Conservation (phyloP, 2,113 vertebrate genomes). For the Cyprinodon variegatus region DNA sequence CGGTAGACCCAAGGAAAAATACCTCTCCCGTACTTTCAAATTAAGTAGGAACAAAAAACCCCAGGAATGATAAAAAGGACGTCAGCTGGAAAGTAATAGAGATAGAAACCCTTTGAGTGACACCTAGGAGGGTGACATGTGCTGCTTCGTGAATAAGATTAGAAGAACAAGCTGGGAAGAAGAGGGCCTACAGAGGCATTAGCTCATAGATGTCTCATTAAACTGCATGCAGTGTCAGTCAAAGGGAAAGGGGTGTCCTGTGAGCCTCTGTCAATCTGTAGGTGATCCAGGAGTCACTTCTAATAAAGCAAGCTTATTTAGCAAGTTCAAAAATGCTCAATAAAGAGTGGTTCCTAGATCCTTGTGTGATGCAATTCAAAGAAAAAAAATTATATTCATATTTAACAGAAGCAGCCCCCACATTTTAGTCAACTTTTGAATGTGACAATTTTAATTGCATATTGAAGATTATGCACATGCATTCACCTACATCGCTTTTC, state of each 20-base stretch:
- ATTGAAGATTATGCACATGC: slow-evolving; percentile 29
- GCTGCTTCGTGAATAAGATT: slow-evolving; percentile 70
- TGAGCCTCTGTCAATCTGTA: slow-evolving; percentile 50
- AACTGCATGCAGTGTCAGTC: slow-evolving; percentile 61
- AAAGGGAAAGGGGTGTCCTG: slow-evolving; percentile 35
- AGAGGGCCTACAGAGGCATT: slow-evolving; percentile 66
- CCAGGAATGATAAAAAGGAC: slow-evolving; percentile 41
- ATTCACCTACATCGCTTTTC: slow-evolving; percentile 20
- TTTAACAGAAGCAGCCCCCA: slow-evolving; percentile 38
- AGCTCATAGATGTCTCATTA: slow-evolving; percentile 68
- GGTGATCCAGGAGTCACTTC: slow-evolving; percentile 47
- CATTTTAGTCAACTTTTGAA: slow-evolving; percentile 15
- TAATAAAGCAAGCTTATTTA: slow-evolving; percentile 53
- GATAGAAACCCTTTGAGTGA: slow-evolving; percentile 55
- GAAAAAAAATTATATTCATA: slow-evolving; percentile 28
- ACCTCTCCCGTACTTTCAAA: slow-evolving; percentile 18
- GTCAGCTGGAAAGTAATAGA: slow-evolving; percentile 51
- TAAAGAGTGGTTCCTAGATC: slow-evolving; percentile 30
- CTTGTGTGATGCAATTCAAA: slow-evolving; percentile 23
- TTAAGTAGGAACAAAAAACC: slow-evolving; percentile 5
- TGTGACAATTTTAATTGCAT: slow-evolving; percentile 33
- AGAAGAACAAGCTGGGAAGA: slow-evolving; percentile 43
- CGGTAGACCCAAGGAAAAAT: slow-evolving; percentile 9
- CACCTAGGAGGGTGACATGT: slow-evolving; percentile 62
- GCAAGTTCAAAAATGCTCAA: slow-evolving; percentile 40